Base-by-base conservation (phyloP, 2,113 vertebrate genomes). In the Lophotis ruficrista region DNA sequence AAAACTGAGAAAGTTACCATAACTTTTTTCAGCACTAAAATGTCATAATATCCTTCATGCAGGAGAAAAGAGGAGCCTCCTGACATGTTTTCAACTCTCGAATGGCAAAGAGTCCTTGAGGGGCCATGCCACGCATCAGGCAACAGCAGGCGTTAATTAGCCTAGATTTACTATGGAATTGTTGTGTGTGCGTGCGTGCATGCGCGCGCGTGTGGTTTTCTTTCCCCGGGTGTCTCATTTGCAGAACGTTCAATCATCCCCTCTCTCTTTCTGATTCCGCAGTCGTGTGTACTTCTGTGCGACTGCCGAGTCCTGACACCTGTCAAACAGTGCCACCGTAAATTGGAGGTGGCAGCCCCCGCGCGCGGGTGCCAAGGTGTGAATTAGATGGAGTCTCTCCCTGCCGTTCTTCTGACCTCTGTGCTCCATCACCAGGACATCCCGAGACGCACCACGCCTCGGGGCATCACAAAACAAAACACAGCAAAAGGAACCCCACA, bases 211-310 rank as follows among this genome's bases (percentile, higher is more conserved):
- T 10, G 89, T 95, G 93, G 87, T 95, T 89, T 90, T 65, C 96
- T 53, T 96, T 91, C 89, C 94, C 95, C 48, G 85, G 96, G 96
- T 97, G 95, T 97, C 96, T 98, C 96, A 97, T 98, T 97, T 98
- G 93, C 96, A 95, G 96, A 48, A 70, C 75, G 92, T 93, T 97
- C 97, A 91, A 35, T 50, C 64, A 90, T 85, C 93, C 90, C 92
- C 83, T 53, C 78, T 80, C 85, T 64, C 80, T 31, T 68, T 93
- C 96, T 33, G 93, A 24, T 81, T 71, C 95, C 4, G 56, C 72
- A 72, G 89, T 48, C 71, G 28, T 12, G 92, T 38, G 90, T 87
- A 73, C 95, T 95, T 82, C 45, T 38, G 37, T 65, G 90, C 73
- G 77, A 56, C 97, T 92, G 96, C 83, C 33, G 90, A 93, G 93